Percentiles rank a stretch among this genome's conserved stretches.
phyloP scores from a whole-genome alignment of 2,888 invertebrate species.

The Plebejus melissa region DNA sequence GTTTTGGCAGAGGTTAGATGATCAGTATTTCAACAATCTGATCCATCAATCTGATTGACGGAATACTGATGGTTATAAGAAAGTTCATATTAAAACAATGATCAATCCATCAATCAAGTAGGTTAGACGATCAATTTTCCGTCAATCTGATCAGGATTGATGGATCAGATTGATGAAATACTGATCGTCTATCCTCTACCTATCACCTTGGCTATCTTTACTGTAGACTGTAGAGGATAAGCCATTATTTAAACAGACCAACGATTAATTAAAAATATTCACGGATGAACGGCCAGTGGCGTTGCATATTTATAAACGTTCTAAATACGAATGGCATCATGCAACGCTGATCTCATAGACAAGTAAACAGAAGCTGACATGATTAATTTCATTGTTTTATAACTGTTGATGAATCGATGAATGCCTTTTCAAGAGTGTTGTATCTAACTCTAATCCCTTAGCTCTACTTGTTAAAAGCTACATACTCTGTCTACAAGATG shows the following conservation, averaged over 20 bases:
- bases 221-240: not conserved
- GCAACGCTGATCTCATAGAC: conserved; percentile 21
- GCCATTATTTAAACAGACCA: not conserved
- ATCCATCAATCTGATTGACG: too few species aligned
- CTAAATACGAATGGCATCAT: conserved; percentile 1
- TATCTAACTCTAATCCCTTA: not conserved
- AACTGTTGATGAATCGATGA: not conserved
- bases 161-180: too few species aligned
- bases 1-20: too few species aligned
- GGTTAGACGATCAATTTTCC: too few species aligned
- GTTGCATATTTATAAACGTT: conserved; percentile 25
- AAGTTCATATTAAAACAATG: too few species aligned
- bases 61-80: too few species aligned
- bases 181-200: not conserved
- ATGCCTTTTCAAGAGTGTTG: not conserved
- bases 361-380: not conserved
- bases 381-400: not conserved
- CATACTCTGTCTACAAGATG: too few species aligned
- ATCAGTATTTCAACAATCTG: too few species aligned
- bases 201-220: not conserved
- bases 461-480: too few species aligned
- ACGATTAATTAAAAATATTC: conserved; percentile 20
- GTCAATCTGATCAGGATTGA: too few species aligned
- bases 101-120: too few species aligned
- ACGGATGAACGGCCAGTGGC: conserved; percentile 8